Evolutionary conservation across 2,113 vertebrate genomes (phyloP).

Genomic region (Callopanchax toddi): DNA sequence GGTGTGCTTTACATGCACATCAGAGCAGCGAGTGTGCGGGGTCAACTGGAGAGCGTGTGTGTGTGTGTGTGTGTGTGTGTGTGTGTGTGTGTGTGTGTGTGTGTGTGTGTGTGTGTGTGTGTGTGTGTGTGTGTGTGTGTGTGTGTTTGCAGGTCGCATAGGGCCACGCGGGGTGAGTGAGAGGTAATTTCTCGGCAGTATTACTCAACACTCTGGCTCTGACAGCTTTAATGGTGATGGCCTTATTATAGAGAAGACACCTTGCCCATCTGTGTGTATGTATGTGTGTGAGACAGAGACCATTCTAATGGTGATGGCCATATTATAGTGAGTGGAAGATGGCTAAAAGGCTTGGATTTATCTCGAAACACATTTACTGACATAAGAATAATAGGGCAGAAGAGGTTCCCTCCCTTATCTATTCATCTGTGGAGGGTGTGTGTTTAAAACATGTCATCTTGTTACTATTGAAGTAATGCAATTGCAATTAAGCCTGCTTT

Average conservation of each 20-base stretch:
- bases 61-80: conserved; percentile 26
- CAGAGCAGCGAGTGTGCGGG: conserved; percentile 13
- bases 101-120: too few relatives aligned
- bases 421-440: conserved; percentile 19
- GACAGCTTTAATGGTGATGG: conserved; percentile 86
- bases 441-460: conserved; percentile 65
- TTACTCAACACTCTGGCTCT: conserved; percentile 77
- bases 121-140: conserved; percentile 23
- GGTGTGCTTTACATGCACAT: conserved; percentile 5
- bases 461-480: conserved; percentile 64
- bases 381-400: conserved; percentile 59
- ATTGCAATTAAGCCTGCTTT: conserved; percentile 64
- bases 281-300: neutral
- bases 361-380: conserved; percentile 43
- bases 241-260: conserved; percentile 83
- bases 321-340: conserved; percentile 62
- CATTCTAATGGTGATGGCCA: conserved; percentile 69
- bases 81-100: too few relatives aligned
- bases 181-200: conserved; percentile 78
- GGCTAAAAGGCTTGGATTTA: conserved; percentile 65
- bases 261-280: conserved; percentile 31
- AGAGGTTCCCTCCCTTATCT: conserved; percentile 20
- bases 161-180: conserved; percentile 62
- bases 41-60: conserved; percentile 25
- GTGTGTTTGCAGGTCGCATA: conserved; percentile 52